These are phyloP conservation scores for Heliconius ethilla DNA, from an alignment of 2,888 invertebrate species.

Conservation along the genomic window DNA sequence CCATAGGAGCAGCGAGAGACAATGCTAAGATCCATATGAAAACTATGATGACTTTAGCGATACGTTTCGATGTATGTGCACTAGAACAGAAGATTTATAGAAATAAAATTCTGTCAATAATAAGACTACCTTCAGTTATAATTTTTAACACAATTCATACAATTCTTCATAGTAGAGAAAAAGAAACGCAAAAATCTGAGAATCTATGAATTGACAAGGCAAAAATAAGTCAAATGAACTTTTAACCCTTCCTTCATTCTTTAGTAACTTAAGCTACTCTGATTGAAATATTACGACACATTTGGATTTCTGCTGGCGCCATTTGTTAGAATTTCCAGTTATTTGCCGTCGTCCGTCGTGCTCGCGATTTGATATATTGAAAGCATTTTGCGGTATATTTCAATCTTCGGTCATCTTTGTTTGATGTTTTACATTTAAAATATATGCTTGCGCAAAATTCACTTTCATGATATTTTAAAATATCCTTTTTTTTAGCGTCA, in stretches of 20 bases:
- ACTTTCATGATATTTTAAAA: background rate
- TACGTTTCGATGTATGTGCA: conserved; percentile 87
- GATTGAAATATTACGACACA: conserved; percentile 1
- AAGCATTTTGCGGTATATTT: too few relatives aligned
- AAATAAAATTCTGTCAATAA: background rate
- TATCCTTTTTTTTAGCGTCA: too few relatives aligned
- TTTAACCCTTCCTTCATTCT: background rate
- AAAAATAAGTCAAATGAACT: background rate
- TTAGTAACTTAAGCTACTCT: conserved; percentile 12
- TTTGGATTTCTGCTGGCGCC: too few relatives aligned
- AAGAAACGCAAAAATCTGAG: background rate
- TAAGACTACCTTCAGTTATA: background rate
- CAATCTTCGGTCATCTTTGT: too few relatives aligned
- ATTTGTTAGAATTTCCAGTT: too few relatives aligned
- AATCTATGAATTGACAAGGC: background rate
- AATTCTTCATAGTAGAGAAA: background rate
- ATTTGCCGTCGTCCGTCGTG: too few relatives aligned
- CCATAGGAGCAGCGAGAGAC: conserved; percentile 86
- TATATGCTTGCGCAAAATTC: too few relatives aligned
- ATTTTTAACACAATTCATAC: background rate
- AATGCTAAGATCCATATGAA: conserved; percentile 88
- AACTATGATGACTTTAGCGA: conserved; percentile 87
- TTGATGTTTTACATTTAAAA: too few relatives aligned
- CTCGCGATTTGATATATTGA: too few relatives aligned
- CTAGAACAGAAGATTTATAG: conserved; percentile 70